Evolutionary conservation across 1,140 invertebrate genomes (phyloP), one percentile per base, ranked within the genome.

Genomic region (Liolophura sinensis): DNA sequence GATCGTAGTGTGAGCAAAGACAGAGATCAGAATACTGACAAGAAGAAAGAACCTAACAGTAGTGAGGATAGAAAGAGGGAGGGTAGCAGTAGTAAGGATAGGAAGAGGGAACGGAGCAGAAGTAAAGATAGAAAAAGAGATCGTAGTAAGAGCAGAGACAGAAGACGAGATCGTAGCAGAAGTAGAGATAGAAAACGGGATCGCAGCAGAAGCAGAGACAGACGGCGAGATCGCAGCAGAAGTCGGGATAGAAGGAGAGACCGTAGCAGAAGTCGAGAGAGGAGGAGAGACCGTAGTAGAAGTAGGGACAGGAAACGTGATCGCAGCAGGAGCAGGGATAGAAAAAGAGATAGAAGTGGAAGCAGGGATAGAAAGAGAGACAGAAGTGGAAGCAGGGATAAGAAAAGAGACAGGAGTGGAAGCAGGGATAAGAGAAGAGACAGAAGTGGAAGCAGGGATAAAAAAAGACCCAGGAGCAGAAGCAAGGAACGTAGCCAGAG

Each of bases 81-180:
- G 18, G 63, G 65, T 48, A 65, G 60, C 55, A 56, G 68, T 18
- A 69, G 67, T 52, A 65, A 61, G 47, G 60, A 56, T 18, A 15
- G 55, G n/a, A 56, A 22, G 9, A 20, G 27, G 22, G 51, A 58
- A 6, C 1, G n/a, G 65, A 47, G 60, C 31, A 62, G 60, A 50
- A 59, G 64, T 48, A 66, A 65, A 56, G 60, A 62, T 59, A 63
- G 66, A 22, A 63, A 69, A 46, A 68, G 64, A 61, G 64, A 71
- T 20, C 69, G 65, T 22, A 69, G 60, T 54, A 74, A 70, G n/a
- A 49, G 20, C 25, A 62, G 31, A 27, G 57, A 61, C 18, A 61
- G 52, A 48, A 57, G 55, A 52, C 51, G 58, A 24, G 31, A 62
- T 5, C 58, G 61, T n/a, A 62, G 56, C 24, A 61, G 58, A n/a